Percentiles rank a stretch among this genome's conserved stretches.
These are phyloP conservation scores for Bambusicola thoracicus DNA, from an alignment of 2,113 vertebrate species.

Conservation along the genomic window DNA sequence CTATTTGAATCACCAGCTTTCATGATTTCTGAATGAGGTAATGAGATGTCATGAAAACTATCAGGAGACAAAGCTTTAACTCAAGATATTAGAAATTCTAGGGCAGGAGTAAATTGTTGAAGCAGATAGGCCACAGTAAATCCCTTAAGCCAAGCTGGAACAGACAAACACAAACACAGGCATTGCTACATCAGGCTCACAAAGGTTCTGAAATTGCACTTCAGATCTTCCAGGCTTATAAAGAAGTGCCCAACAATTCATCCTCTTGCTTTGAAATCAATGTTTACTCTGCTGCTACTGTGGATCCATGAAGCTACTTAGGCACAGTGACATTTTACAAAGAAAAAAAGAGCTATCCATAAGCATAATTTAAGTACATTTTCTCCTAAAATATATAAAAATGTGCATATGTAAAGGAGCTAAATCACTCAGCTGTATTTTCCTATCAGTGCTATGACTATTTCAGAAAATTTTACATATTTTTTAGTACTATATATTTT, in stretches of 20 bases:
- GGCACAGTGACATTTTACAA: rapidly evolving
- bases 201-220: constrained; percentile 20
- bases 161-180: not conserved
- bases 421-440: not conserved
- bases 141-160: constrained; percentile 38
- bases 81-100: constrained; percentile 50
- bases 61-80: constrained; percentile 29
- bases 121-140: constrained; percentile 36
- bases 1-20: not conserved
- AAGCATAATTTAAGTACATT: not conserved
- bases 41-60: not conserved
- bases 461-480: not conserved
- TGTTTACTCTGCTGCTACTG: not conserved
- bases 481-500: not conserved
- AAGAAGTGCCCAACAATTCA: constrained; percentile 19
- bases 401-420: not conserved
- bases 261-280: constrained; percentile 21
- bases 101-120: not conserved
- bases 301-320: not conserved
- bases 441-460: not conserved
- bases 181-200: not conserved
- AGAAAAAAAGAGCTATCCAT: not conserved
- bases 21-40: not conserved
- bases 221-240: constrained; percentile 15
- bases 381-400: not conserved